Base-by-base conservation (phyloP, 2,797 vertebrate genomes). In the Pyrocephalus nanus region DNA sequence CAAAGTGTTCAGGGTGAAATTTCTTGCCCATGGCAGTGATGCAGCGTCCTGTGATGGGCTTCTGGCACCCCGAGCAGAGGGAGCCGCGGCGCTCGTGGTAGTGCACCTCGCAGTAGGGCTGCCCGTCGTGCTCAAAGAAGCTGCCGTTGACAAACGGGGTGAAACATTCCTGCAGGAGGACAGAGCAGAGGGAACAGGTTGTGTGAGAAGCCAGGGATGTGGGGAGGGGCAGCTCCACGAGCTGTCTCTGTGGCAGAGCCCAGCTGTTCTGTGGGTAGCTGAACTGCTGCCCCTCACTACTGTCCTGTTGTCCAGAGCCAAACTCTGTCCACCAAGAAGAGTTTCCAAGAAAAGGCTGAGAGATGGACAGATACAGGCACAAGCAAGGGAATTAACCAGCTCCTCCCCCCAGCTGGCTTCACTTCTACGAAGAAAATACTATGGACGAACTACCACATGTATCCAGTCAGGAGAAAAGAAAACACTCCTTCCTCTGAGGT, bases 11-110 rank as follows among this genome's bases (percentile, higher is more conserved):
- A 0, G 99, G 99, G 97, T 99, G 99, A 96, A 99, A 99, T 97
- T 99, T 99, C 98, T 99, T 99, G 96, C 98, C 97, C 99, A 99
- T 99, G 84, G 99, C 99, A 2, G 99, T 99, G 98, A 99, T 99
- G 94, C 99, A 99, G 97, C 99, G 99, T 88, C 99, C 99, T 0
- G 99, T 99, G 98, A 99, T 99, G 71, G 99, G 99, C 97, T 99
- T 99, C 98, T 99, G 99, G 95, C 99, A 99, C 95, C 99, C 99
- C 0, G 99, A 99, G 97, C 99, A 99, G 75, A 99, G 99, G 0
- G 99, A 99, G 94, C 99, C 99, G 0, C 99, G 99, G 14, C 98
- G 98, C 96, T 99, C 98, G 0, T 99, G 99, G 98, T 99, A 99
- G 97, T 99, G 99, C 78, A 99, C 99, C 98, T 99, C 99, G 4